Evolutionary conservation across 2,797 vertebrate genomes (phyloP).

Genomic region (Cryptoprocta ferox): DNA sequence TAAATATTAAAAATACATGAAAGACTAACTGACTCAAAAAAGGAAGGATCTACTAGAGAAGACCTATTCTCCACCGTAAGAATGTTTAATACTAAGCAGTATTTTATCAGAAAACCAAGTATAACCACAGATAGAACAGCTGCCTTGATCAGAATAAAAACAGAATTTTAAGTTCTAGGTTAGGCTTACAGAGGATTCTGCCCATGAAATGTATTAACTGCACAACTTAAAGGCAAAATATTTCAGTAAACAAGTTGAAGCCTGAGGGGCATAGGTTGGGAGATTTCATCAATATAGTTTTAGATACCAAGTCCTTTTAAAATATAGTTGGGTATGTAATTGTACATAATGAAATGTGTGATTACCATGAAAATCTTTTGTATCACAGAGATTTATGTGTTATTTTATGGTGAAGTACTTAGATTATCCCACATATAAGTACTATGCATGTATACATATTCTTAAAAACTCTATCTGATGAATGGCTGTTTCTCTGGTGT

Average conservation of each 20-base stretch:
- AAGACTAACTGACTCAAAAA: not conserved
- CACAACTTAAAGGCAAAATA: not conserved
- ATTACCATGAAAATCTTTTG: constrained; percentile 8
- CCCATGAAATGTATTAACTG: not conserved
- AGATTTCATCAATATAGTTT: not conserved
- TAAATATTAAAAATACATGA: constrained; percentile 4
- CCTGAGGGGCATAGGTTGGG: not conserved
- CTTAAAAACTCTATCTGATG: constrained; percentile 8
- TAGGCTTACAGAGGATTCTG: not conserved
- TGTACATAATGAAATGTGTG: not conserved
- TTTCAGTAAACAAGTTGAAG: not conserved
- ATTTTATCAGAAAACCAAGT: constrained; percentile 1
- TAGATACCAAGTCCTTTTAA: constrained; percentile 4
- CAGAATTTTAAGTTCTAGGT: not conserved
- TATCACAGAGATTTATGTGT: not conserved
- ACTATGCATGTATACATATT: not conserved
- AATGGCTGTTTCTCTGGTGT: not conserved
- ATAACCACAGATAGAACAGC: not conserved
- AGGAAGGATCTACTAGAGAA: not conserved
- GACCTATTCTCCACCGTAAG: not conserved
- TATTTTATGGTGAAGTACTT: constrained; percentile 28
- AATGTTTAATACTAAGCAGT: not conserved
- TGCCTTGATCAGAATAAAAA: not conserved
- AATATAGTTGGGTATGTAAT: not conserved
- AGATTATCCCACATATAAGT: not conserved